Conservation (phyloP, 2,888 invertebrate genomes). For the Merodon equestris region DNA sequence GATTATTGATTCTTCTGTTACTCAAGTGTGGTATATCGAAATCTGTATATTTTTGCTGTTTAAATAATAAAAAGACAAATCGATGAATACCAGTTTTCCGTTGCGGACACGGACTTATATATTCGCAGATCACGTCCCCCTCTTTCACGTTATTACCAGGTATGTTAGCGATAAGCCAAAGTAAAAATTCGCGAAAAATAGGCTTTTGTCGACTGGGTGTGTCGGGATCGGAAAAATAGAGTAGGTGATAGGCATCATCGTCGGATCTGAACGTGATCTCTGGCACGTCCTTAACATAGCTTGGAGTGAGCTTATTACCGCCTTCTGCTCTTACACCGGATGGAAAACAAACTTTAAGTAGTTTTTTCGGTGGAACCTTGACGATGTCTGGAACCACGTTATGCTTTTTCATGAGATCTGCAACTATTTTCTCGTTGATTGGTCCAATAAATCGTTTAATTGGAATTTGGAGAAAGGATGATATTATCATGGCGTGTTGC, state of each 20-base stretch:
- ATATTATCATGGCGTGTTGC: too few relatives aligned
- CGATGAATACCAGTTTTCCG: not conserved
- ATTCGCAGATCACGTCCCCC: not conserved
- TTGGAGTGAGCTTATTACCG: not conserved
- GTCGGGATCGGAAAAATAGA: not conserved
- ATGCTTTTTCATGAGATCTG: too few relatives aligned
- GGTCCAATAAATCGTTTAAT: too few relatives aligned
- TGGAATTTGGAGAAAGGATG: too few relatives aligned
- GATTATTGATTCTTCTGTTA: conserved; percentile 79
- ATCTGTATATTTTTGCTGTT: not conserved
- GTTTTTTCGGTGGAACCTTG: not conserved
- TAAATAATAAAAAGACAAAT: not conserved
- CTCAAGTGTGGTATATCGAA: conserved; percentile 69
- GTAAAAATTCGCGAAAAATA: not conserved
- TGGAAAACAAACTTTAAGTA: not conserved
- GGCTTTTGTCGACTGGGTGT: not conserved
- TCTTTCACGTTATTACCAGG: not conserved
- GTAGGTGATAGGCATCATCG: not conserved
- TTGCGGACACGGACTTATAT: not conserved
- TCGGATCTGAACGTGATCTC: not conserved
- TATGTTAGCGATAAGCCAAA: not conserved
- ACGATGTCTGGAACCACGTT: not conserved
- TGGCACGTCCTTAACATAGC: not conserved
- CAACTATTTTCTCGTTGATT: too few relatives aligned
- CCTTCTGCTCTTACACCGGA: not conserved